phyloP scores from a whole-genome alignment of 2,888 invertebrate species.

The Xiphydria camelus region DNA sequence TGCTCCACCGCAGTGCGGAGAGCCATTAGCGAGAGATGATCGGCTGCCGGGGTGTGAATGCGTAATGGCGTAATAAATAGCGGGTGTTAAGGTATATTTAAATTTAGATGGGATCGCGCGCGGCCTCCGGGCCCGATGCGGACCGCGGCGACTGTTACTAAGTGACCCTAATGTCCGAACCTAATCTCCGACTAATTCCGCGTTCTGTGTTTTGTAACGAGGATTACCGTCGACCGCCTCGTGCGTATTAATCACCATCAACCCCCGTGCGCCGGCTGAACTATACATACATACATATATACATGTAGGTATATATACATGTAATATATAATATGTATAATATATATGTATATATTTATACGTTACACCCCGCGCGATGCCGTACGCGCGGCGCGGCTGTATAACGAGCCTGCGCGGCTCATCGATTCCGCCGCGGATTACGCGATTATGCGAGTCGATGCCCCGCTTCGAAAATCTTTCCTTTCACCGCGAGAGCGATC shows the following conservation, averaged over 20 bases:
- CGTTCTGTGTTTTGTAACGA: slow-evolving; percentile 23
- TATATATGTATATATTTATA: not conserved
- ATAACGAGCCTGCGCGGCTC: too few relatives aligned
- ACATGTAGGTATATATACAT: not conserved
- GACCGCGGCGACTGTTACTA: slow-evolving; percentile 17
- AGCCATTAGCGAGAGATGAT: slow-evolving; percentile 27
- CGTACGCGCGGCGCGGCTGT: not conserved
- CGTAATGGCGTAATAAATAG: slow-evolving; percentile 30
- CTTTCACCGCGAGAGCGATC: too few relatives aligned
- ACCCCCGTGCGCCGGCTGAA: not conserved
- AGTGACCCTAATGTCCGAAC: slow-evolving; percentile 31
- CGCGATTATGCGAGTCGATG: too few relatives aligned
- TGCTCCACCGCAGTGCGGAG: slow-evolving; percentile 14
- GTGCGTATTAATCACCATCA: slow-evolving; percentile 38
- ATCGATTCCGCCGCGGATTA: too few relatives aligned
- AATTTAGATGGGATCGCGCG: slow-evolving; percentile 2
- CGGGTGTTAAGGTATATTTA: slow-evolving; percentile 11
- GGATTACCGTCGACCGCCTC: slow-evolving; percentile 26
- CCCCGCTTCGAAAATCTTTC: too few relatives aligned
- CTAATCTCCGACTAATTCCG: slow-evolving; percentile 33
- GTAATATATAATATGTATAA: too few relatives aligned
- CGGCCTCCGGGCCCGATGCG: slow-evolving; percentile 12
- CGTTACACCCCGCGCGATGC: not conserved
- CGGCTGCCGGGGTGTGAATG: slow-evolving; percentile 19
- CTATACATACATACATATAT: not conserved